phyloP scores from a whole-genome alignment of 2,888 invertebrate genomes.

The Oscheius sp. region DNA sequence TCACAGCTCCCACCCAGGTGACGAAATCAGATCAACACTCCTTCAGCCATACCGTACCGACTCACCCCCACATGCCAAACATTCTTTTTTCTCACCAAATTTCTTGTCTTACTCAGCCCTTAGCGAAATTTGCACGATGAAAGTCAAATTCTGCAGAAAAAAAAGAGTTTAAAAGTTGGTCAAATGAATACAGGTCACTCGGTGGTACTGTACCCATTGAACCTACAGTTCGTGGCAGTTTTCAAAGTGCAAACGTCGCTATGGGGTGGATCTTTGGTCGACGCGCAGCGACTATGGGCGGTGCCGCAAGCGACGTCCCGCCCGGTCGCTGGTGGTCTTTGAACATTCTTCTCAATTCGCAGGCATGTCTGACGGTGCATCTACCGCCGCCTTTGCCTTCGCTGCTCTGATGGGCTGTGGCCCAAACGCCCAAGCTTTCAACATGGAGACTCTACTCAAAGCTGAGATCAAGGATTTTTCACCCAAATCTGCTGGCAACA shows the following conservation, averaged over 20 bases:
- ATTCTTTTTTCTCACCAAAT: background rate
- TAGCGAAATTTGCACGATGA: background rate
- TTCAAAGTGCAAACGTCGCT: slow-evolving; percentile 29
- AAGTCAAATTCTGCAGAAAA: background rate
- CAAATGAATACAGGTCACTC: background rate
- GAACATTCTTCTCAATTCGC: slow-evolving; percentile 31
- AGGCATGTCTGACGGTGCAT: slow-evolving; percentile 40
- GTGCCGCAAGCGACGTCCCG: slow-evolving; percentile 30
- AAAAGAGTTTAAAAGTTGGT: background rate
- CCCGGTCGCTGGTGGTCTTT: slow-evolving; percentile 29
- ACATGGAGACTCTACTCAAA: slow-evolving; percentile 32
- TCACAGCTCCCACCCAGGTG: background rate
- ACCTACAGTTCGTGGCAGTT: slow-evolving; percentile 14
- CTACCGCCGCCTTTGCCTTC: slow-evolving; percentile 46
- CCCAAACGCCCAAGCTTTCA: slow-evolving; percentile 34
- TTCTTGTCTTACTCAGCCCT: background rate
- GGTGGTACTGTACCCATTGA: background rate
- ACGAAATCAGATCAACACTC: background rate
- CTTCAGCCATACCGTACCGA: too few relatives aligned
- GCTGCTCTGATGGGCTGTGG: slow-evolving; percentile 48
- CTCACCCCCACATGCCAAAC: background rate
- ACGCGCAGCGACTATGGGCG: slow-evolving; percentile 21
- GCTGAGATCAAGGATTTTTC: slow-evolving; percentile 41
- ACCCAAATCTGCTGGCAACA: slow-evolving; percentile 28
- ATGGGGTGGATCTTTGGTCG: slow-evolving; percentile 27